A percentile compares a stretch with the other conserved stretches of the same genome.
Evolutionary conservation across 2,888 invertebrate species (phyloP).

Genomic region (Melipona bicolor): DNA sequence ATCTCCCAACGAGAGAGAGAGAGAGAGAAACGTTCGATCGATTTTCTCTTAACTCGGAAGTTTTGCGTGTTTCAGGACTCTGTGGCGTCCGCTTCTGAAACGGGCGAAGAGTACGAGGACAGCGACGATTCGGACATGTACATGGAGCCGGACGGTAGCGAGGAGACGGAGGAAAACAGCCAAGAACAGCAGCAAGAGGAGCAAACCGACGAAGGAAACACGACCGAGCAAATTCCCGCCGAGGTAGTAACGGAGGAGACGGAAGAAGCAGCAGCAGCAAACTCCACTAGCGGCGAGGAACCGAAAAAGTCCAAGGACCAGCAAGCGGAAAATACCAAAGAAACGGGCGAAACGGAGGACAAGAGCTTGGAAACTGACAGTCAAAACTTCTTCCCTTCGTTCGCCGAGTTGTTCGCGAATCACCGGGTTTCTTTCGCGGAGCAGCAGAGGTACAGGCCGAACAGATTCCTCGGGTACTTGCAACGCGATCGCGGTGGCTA

Average conservation of each 20-base stretch:
- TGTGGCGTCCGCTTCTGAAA: constrained; percentile 79
- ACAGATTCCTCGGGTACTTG: constrained; percentile 82
- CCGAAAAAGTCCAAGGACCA: constrained; percentile 47
- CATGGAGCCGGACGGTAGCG: constrained; percentile 83
- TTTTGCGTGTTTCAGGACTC: constrained; percentile 76
- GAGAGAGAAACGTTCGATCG: too few species aligned
- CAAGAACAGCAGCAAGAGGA: background rate
- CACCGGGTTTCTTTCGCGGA: constrained; percentile 88
- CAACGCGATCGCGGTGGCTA: constrained; percentile 79
- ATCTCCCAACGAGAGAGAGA: constrained; percentile 8
- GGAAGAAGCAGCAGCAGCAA: constrained; percentile 7
- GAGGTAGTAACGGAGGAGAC: background rate
- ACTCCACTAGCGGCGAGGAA: background rate
- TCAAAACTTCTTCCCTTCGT: constrained; percentile 92
- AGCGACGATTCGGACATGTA: constrained; percentile 84
- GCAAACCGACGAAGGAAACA: background rate
- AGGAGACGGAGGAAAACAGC: constrained; percentile 44
- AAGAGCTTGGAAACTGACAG: constrained; percentile 87
- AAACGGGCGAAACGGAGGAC: constrained; percentile 18
- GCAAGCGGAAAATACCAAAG: constrained; percentile 58
- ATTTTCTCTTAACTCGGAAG: background rate
- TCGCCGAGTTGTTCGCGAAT: constrained; percentile 88
- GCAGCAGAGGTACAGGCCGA: constrained; percentile 81
- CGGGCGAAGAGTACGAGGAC: constrained; percentile 80
- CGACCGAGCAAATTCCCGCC: constrained; percentile 23